Percentiles rank a stretch among this genome's conserved stretches.
These are phyloP conservation scores for Dasyurus viverrinus DNA, from an alignment of 2,113 vertebrate species.

Conservation along the genomic window DNA sequence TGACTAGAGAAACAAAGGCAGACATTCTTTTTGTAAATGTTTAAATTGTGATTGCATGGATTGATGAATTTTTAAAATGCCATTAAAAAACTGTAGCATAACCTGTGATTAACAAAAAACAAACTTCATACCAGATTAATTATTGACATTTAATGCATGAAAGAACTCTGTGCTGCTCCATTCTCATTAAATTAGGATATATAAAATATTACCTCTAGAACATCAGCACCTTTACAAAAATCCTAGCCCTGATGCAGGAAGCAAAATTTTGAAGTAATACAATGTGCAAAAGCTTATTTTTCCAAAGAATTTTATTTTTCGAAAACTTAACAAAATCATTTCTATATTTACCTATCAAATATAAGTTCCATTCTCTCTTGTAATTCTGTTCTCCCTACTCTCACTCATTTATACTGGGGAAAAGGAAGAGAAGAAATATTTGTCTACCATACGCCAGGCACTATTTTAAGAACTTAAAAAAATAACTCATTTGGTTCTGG, in stretches of 20 bases:
- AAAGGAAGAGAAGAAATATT: neutral
- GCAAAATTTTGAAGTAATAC: neutral
- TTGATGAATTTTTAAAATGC: slow-evolving; percentile 35
- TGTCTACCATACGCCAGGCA: neutral
- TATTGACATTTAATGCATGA: slow-evolving; percentile 2
- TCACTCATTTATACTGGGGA: neutral
- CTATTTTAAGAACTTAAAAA: neutral
- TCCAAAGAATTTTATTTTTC: neutral
- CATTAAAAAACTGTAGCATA: slow-evolving; percentile 52
- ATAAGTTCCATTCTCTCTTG: neutral
- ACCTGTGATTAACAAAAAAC: slow-evolving; percentile 39
- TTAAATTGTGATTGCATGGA: neutral
- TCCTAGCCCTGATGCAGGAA: neutral
- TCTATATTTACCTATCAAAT: neutral
- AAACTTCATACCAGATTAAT: neutral
- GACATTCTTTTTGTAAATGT: slow-evolving; percentile 36
- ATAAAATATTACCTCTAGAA: neutral
- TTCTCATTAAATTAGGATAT: slow-evolving; percentile 6
- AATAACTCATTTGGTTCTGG: neutral
- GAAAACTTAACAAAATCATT: neutral
- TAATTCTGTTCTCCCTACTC: neutral
- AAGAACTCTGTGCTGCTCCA: neutral
- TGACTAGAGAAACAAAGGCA: neutral
- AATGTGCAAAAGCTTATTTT: neutral
- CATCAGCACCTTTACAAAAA: neutral